These are phyloP conservation scores for Clunio marinus DNA, from an alignment of 2,888 invertebrate genomes.

Conservation along the genomic window DNA sequence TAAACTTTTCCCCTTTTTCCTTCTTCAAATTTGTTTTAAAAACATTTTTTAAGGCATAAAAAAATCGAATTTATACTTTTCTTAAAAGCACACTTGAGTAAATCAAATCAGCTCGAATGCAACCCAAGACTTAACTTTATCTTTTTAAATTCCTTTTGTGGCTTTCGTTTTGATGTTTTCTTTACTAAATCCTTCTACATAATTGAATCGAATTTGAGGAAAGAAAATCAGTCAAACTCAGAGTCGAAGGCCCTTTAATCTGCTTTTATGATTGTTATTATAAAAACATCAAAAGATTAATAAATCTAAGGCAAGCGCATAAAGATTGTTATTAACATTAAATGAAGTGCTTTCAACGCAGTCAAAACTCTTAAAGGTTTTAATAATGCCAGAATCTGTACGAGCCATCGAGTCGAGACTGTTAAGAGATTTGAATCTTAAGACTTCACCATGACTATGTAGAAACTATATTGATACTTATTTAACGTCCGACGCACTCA, in stretches of 20 bases:
- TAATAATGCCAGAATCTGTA: not conserved
- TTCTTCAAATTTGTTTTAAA: too few species aligned
- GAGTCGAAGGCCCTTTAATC: not conserved
- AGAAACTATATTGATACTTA: not conserved
- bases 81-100: not conserved
- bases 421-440: slow-evolving; percentile 1
- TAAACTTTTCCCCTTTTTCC: too few species aligned
- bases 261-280: not conserved
- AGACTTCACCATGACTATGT: not conserved
- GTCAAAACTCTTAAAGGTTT: not conserved
- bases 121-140: slow-evolving; percentile 20
- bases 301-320: not conserved
- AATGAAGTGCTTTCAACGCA: slow-evolving; percentile 9
- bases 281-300: not conserved
- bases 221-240: too few species aligned
- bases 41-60: too few species aligned
- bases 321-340: slow-evolving; percentile 5
- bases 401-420: not conserved
- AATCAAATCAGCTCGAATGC: slow-evolving; percentile 32
- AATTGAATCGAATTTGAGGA: slow-evolving; percentile 2
- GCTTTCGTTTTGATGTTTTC: not conserved
- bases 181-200: slow-evolving; percentile 12
- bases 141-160: slow-evolving; percentile 14
- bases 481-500: slow-evolving; percentile 15
- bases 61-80: not conserved